phyloP scores from a whole-genome alignment of 2,888 invertebrate species.

The Folsomia manolachei region DNA sequence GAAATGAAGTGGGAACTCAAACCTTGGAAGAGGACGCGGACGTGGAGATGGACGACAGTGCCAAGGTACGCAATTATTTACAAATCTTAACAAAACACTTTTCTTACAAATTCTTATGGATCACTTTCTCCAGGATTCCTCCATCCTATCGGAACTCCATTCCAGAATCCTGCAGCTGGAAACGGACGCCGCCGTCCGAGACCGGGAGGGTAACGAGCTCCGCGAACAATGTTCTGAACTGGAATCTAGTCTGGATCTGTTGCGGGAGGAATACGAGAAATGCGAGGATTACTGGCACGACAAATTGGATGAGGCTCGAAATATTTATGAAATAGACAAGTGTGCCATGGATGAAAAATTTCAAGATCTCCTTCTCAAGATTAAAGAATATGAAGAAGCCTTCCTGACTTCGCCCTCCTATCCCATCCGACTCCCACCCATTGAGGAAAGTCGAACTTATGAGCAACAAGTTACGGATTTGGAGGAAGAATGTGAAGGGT shows the following conservation, averaged over 20 bases:
- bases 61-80: not conserved
- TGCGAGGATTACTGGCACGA: constrained; percentile 83
- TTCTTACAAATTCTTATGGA: too few species aligned
- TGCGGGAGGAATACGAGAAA: constrained; percentile 74
- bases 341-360: constrained; percentile 62
- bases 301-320: constrained; percentile 75
- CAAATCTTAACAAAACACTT: too few species aligned
- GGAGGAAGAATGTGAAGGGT: constrained; percentile 67
- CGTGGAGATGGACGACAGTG: not conserved
- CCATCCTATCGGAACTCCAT: too few species aligned
- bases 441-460: constrained; percentile 69
- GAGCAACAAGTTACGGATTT: constrained; percentile 66
- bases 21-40: not conserved
- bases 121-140: not conserved
- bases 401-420: constrained; percentile 55
- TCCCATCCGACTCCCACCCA: constrained; percentile 66
- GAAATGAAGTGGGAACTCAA: not conserved
- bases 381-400: constrained; percentile 77
- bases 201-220: constrained; percentile 55
- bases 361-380: constrained; percentile 68
- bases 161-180: constrained; percentile 51
- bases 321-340: constrained; percentile 64
- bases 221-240: constrained; percentile 64
- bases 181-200: constrained; percentile 25
- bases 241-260: constrained; percentile 69